Base-by-base conservation (phyloP, 1,140 invertebrate genomes). In the Caenorhabditis inopinata region DNA sequence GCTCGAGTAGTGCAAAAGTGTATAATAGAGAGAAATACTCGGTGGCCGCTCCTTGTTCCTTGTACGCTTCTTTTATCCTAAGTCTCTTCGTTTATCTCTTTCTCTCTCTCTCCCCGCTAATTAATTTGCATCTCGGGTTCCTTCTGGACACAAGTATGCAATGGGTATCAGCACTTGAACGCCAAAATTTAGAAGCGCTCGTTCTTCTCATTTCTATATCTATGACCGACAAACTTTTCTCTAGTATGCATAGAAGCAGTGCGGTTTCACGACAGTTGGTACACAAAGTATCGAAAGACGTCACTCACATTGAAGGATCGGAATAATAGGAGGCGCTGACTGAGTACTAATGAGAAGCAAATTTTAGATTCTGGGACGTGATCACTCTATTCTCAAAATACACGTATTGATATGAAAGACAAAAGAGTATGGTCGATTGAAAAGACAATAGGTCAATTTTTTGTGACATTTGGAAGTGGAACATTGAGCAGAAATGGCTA, bases 151-250 rank as follows among this genome's bases (percentile, higher is more conserved):
- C 51, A 58, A 58, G 32, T 58, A 58, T 58, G 51, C 23, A 32
- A 25, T 58, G 51, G 27, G 51, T 58, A 29, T 58, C 25, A 68
- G 58, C 58, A 68, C 58, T 68, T 68, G 58, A 68, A 68, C 58
- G 32, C n/a, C 27, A 68, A 68, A 68, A 38, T 42, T 23, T 29
- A 68, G 58, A 35, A 58, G 27, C 25, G 7, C 51, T n/a, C n/a
- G n/a, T 14, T n/a, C n/a, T 58, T 32, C 29, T 38, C 58, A 68
- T 68, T 42, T 38, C 32, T 58, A 58, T 58, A 7, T 29, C 32
- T 38, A n/a, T 18, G 21, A 0, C 6, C 11, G 3, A 4, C 9
- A 32, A 0, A 21, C 32, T 12, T 68, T 42, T 68, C 38, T 14
- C 32, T 32, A 21, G n/a, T 32, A 68, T 38, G 58, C 58, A 68